A percentile compares a stretch with the other conserved stretches of the same genome.
phyloP scores from a whole-genome alignment of 2,113 vertebrate species.

The Catharus fuscescens region DNA sequence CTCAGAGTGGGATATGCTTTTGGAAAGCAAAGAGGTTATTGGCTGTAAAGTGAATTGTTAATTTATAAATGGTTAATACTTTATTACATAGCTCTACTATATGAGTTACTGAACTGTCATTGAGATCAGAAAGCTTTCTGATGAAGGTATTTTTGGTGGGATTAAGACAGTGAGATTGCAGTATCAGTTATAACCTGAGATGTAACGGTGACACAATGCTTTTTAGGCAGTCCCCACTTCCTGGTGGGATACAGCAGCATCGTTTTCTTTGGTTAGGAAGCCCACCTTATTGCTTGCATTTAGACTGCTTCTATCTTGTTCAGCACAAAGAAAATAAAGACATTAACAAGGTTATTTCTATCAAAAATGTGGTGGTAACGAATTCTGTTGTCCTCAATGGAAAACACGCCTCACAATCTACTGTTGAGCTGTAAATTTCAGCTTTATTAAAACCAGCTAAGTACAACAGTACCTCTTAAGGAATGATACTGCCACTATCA shows the following conservation, averaged over 20 bases:
- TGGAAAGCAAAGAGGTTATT: background rate
- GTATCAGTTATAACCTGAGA: background rate
- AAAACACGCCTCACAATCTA: background rate
- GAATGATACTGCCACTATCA: background rate
- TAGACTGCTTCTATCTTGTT: background rate
- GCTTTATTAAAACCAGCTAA: background rate
- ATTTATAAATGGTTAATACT: background rate
- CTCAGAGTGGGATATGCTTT: background rate
- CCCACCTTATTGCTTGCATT: background rate
- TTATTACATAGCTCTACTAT: background rate
- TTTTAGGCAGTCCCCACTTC: background rate
- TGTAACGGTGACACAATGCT: background rate
- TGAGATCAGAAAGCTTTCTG: background rate
- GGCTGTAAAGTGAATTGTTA: background rate
- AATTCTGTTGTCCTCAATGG: background rate
- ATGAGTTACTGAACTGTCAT: background rate
- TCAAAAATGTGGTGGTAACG: background rate
- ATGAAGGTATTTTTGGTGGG: accelerated
- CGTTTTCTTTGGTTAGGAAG: background rate
- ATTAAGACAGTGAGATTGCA: background rate
- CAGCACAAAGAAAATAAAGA: background rate
- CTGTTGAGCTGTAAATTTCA: background rate
- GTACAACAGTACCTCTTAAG: background rate
- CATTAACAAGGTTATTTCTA: background rate
- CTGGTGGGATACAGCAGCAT: background rate